Percentiles rank a stretch among this genome's conserved stretches.
These are phyloP conservation scores for Linyphia triangularis DNA, from an alignment of 2,888 invertebrate genomes.

Conservation along the genomic window DNA sequence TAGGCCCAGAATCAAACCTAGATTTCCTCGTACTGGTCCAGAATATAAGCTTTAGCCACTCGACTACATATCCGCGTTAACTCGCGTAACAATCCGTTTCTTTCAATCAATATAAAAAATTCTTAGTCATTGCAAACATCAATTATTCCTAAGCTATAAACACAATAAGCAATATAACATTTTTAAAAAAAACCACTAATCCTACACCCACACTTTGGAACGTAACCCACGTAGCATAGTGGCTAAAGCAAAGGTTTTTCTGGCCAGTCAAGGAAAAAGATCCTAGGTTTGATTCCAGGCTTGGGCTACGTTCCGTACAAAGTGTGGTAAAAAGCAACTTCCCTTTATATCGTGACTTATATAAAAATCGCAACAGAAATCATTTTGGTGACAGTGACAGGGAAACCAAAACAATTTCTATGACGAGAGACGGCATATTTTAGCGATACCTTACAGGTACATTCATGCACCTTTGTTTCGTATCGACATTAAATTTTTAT, in stretches of 20 bases:
- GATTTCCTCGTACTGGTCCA: background rate
- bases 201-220: conserved; percentile 3
- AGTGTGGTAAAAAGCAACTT: background rate
- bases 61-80: too few relatives aligned
- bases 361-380: background rate
- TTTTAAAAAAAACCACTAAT: too few relatives aligned
- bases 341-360: too few relatives aligned
- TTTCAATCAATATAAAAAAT: too few relatives aligned
- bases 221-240: background rate
- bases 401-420: background rate
- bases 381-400: background rate
- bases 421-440: too few relatives aligned
- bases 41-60: background rate
- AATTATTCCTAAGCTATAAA: too few relatives aligned
- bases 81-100: too few relatives aligned
- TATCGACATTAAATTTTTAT: too few relatives aligned
- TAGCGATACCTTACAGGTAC: too few relatives aligned
- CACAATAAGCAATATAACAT: too few relatives aligned
- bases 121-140: too few relatives aligned
- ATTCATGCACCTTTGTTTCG: too few relatives aligned
- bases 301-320: background rate
- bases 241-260: background rate
- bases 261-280: background rate
- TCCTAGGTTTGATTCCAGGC: conserved; percentile 3
- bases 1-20: background rate